A percentile compares a stretch with the other conserved stretches of the same genome.
These are phyloP conservation scores for Bombus haemorrhoidalis DNA, from an alignment of 1,140 invertebrate genomes.

Conservation along the genomic window DNA sequence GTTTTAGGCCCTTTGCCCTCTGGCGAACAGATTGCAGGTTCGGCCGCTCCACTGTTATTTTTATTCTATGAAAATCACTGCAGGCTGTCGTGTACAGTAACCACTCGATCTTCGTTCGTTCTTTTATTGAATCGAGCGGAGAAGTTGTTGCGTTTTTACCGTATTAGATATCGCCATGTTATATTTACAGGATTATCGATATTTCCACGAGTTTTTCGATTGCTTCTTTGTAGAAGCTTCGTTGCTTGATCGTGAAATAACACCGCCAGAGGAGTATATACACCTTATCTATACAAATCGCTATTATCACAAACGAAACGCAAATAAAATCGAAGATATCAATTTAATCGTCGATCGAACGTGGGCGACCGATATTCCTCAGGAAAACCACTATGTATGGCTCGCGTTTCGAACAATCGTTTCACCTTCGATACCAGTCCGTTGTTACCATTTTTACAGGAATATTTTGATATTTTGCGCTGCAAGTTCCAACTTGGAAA, in stretches of 20 bases:
- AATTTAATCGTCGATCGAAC: not conserved
- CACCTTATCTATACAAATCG: not conserved
- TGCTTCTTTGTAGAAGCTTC: not conserved
- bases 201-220: not conserved
- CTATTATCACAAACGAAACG: not conserved
- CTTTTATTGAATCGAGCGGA: not conserved
- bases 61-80: too few relatives aligned
- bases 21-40: not conserved
- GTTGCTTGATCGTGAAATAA: not conserved
- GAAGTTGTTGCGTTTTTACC: not conserved
- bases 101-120: not conserved
- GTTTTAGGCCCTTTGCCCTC: constrained; percentile 11
- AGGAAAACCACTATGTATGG: not conserved
- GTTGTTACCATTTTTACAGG: not conserved
- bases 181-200: not conserved
- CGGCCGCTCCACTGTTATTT: too few relatives aligned
- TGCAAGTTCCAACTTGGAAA: not conserved
- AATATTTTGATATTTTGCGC: constrained; percentile 26
- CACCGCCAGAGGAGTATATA: not conserved
- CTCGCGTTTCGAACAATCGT: not conserved
- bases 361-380: too few relatives aligned
- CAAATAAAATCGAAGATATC: not conserved
- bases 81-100: too few relatives aligned
- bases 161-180: not conserved
- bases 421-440: not conserved